Conservation (phyloP, 37 sponge, comb jelly and placozoan species). For the Amphimedon queenslandica region DNA sequence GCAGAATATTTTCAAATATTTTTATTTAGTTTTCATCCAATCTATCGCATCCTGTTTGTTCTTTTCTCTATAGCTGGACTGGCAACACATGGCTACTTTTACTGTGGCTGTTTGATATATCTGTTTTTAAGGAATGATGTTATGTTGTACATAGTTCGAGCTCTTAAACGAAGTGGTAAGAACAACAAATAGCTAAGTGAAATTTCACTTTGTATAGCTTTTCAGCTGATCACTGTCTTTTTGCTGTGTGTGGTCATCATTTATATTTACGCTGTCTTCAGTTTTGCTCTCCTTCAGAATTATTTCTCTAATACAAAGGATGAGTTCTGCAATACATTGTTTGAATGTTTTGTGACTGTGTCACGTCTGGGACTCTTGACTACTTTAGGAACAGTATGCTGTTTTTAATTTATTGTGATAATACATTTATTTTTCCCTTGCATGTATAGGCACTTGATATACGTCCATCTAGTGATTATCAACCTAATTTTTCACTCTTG, state of each 20-base stretch:
- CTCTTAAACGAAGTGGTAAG: background rate
- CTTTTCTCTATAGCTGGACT: background rate
- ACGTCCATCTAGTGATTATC: no score
- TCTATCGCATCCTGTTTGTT: conserved; percentile 4
- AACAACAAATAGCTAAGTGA: background rate
- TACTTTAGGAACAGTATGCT: no score
- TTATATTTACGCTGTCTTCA: background rate
- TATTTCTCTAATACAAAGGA: background rate
- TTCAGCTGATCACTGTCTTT: background rate
- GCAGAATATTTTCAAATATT: background rate
- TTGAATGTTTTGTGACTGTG: background rate
- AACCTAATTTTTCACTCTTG: no score
- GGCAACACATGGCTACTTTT: conserved; percentile 5
- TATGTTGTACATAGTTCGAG: background rate
- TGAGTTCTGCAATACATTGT: background rate
- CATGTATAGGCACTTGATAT: no score
- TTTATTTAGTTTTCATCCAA: background rate
- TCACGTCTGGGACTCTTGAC: background rate
- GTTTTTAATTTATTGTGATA: no score
- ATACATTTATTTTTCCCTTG: no score
- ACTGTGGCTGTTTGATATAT: background rate
- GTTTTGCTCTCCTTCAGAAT: background rate
- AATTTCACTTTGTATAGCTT: background rate
- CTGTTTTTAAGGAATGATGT: background rate
- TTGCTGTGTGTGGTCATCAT: background rate